Evolutionary conservation across 1,140 invertebrate species (phyloP), one percentile per base, ranked within the genome.

Genomic region (Hormaphis cornu): DNA sequence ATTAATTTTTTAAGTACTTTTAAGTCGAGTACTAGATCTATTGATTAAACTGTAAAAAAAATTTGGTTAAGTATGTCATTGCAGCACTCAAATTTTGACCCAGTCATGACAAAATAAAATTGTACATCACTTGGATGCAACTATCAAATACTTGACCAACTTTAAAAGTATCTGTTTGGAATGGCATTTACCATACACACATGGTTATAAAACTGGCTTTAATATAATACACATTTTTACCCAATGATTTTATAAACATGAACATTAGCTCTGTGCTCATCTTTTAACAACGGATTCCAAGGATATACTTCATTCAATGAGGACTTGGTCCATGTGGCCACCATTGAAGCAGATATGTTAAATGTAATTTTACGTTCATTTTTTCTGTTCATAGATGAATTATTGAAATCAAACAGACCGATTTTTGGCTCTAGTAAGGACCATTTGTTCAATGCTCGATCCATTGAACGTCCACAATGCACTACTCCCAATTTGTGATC

Each of bases 231-330:
- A 28, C 14, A 42, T 44, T 69, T 71, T 72, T 76, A 82, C 81
- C 81, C 80, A 71, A 76, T 80, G 40, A 86, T 73, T 71, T 82
- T 81, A 73, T 90, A 86, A 4, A 91, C 79, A 77, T 89, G 86
- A 69, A 91, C 82, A 79, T 91, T 91, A 35, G 89, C 88, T 73
- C 87, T 81, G 78, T 91, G 88, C 73, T 87, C 84, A 76, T 91
- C 89, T 76, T 86, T 86, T 22, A 86, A 82, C 69, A 87, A 81
- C 30, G 89, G 89, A 77, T 86, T 87, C 89, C 89, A 91, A 10
- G 89, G 89, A 78, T 88, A 89, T 14, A 89, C 87, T 78, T 91
- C 88, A 76, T 89, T 87, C 76, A 85, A 85, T 12, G 85, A 84
- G 53, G 84, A 85, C 76, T 87, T 84, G 79, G 88, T 89, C 89